Evolutionary conservation across 1,140 invertebrate species (phyloP), one percentile per base, ranked within the genome.

Genomic region (Ditylenchus dipsaci): DNA sequence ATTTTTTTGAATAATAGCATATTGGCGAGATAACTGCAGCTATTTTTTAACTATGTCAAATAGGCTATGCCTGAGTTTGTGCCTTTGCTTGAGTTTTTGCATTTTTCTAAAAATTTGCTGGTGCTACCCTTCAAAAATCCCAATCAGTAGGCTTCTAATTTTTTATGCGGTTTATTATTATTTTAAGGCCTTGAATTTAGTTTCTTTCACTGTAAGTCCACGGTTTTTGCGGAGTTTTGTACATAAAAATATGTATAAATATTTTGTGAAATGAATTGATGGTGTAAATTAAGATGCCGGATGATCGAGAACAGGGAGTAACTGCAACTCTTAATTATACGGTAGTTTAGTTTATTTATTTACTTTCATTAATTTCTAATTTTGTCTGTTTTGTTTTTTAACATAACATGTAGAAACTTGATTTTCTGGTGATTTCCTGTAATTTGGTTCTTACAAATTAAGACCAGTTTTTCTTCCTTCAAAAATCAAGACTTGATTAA

Each of bases 291-390:
- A 68, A 53, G 67, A 57, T 27, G 72, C 74, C 8, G 63, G 42
- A 45, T 53, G 74, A 76, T 45, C 63, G 68, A 19, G 74, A 76
- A 58, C 73, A 76, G 19, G 75, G 75, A 19, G 68, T 78, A 8
- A 75, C 65, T 53, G 49, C 71, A 38, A 56, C 71, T n/a, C 59
- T 76, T 27, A 78, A 77, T 53, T 76, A 65, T 56, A 77, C 75
- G 21, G 62, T 71, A 26, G 15, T 3, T 53, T 17, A 60, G n/a
- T n/a, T n/a, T n/a, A 67, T 45, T 58, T 76, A 26, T 59, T 76
- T 19, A 76, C 33, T 11, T 38, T 11, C 33, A 38, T 38, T 38
- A n/a, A n/a, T n/a, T n/a, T n/a, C n/a, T n/a, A n/a, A n/a, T n/a
- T n/a, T n/a, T n/a, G n/a, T n/a, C n/a, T n/a, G n/a, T n/a, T n/a